Evolutionary conservation across 2,888 invertebrate genomes (phyloP).

Genomic region (Argyresthia albistria): DNA sequence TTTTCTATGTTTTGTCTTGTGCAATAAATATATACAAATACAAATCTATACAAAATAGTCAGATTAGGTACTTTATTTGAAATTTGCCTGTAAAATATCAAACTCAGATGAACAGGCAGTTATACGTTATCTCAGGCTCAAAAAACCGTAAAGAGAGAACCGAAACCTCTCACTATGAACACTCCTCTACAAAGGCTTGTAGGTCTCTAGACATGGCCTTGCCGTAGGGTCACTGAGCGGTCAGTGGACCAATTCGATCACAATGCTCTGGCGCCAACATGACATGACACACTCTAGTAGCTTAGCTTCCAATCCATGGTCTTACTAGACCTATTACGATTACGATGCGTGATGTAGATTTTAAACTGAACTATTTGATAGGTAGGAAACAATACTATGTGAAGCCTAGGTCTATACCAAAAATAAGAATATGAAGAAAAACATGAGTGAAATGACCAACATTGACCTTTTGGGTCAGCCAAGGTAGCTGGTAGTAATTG

Average conservation of each 20-base stretch:
- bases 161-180: too few species aligned
- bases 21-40: too few species aligned
- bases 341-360: background rate
- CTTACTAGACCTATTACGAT: background rate
- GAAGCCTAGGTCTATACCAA: background rate
- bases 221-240: slow-evolving; percentile 51
- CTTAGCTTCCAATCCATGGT: background rate
- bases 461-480: slow-evolving; percentile 8
- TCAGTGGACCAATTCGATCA: slow-evolving; percentile 36
- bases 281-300: background rate
- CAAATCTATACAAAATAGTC: too few species aligned
- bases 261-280: background rate
- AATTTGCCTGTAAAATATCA: too few species aligned
- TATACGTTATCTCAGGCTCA: too few species aligned
- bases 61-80: too few species aligned
- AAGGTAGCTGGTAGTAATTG: slow-evolving; percentile 20
- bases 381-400: too few species aligned
- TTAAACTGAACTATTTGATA: too few species aligned
- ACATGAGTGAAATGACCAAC: background rate
- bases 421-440: background rate
- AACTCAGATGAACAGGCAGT: too few species aligned
- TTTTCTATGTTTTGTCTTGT: too few species aligned
- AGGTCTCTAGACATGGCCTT: slow-evolving; percentile 34
- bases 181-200: too few species aligned
- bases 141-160: too few species aligned